phyloP scores from a whole-genome alignment of 1,140 invertebrate species.

The Cherax destructor region DNA sequence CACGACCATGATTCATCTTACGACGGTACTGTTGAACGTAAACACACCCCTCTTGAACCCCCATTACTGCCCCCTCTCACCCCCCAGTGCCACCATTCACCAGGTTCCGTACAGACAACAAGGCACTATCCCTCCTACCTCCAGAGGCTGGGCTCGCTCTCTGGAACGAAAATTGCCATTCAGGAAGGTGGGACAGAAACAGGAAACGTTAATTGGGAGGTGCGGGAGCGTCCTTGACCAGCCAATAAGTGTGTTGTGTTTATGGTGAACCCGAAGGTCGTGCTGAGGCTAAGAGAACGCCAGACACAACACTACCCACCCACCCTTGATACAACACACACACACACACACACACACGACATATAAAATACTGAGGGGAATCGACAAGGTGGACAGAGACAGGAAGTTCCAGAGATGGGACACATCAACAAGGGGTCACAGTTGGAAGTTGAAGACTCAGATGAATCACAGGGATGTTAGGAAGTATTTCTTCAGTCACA shows the following conservation, averaged over 20 bases:
- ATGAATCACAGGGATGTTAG: no score
- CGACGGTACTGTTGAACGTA: neutral
- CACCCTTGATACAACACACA: neutral
- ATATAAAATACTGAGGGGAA: no score
- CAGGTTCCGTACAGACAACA: neutral
- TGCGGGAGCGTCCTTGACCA: neutral
- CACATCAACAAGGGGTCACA: no score
- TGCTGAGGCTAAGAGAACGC: conserved; percentile 7
- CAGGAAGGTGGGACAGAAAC: neutral
- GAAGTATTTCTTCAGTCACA: no score
- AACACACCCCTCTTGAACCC: neutral
- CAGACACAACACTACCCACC: conserved; percentile 27
- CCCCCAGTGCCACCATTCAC: neutral
- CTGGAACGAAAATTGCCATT: neutral
- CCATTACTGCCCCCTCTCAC: no score
- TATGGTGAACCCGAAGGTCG: conserved; percentile 5
- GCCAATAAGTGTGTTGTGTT: neutral
- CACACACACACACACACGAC: no score
- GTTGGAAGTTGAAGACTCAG: no score
- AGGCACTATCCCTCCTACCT: neutral
- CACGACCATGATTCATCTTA: neutral
- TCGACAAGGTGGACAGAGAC: no score
- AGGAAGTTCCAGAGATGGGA: no score
- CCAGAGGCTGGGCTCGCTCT: neutral
- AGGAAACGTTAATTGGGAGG: neutral